Percentiles rank a stretch among this genome's conserved stretches.
Evolutionary conservation across 2,888 invertebrate genomes (phyloP).

Genomic region (Sepiola atlantica): DNA sequence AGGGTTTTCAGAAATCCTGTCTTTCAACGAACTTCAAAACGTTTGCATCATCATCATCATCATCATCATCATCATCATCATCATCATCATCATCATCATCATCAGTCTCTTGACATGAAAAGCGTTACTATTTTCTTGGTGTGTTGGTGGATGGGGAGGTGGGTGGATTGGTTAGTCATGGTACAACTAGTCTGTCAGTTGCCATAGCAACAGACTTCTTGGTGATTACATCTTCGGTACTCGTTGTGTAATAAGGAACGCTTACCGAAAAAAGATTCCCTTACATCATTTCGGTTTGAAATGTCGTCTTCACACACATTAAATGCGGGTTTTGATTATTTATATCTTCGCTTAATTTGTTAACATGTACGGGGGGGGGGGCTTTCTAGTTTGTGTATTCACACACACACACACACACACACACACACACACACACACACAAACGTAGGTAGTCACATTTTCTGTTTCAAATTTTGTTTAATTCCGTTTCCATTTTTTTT

Average conservation of each 20-base stretch:
- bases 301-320: no score
- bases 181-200: background rate
- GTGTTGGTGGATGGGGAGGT: background rate
- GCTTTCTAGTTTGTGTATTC: no score
- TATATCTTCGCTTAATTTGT: no score
- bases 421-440: no score
- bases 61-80: no score
- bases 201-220: conserved; percentile 11
- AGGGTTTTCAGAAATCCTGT: background rate
- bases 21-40: background rate
- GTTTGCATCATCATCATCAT: background rate
- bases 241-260: background rate
- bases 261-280: background rate
- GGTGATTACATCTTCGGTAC: background rate
- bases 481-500: no score
- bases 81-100: no score
- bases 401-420: no score
- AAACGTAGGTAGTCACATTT: no score
- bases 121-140: background rate
- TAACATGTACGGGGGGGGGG: no score
- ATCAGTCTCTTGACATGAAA: background rate
- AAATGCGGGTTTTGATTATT: no score
- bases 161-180: background rate
- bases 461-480: no score
- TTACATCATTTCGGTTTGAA: background rate